Conservation (phyloP, 2,888 invertebrate species). For the Lasioglossum leucozonium region DNA sequence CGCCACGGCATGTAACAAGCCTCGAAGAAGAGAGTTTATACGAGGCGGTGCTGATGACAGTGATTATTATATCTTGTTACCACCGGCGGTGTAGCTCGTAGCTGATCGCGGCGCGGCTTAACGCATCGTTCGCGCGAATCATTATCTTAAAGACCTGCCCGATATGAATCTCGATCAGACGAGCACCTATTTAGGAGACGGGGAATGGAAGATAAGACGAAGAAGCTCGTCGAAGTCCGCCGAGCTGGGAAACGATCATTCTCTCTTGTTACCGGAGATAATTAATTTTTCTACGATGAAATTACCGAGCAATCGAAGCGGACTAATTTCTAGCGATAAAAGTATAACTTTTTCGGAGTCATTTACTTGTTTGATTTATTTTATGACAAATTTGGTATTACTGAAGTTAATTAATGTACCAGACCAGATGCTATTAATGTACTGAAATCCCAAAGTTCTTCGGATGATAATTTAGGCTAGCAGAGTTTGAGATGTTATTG, state of each 20-base stretch:
- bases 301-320: background rate
- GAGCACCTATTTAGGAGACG: slow-evolving; percentile 57
- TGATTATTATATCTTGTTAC: slow-evolving; percentile 76
- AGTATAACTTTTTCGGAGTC: background rate
- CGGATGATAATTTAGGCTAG: background rate
- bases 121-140: slow-evolving; percentile 73
- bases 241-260: background rate
- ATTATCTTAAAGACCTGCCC: slow-evolving; percentile 70
- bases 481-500: background rate
- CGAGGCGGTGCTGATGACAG: slow-evolving; percentile 72
- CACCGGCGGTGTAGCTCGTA: slow-evolving; percentile 67
- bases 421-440: too few species aligned
- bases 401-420: too few species aligned
- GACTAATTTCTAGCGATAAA: background rate
- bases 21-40: slow-evolving; percentile 51
- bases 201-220: slow-evolving; percentile 38
- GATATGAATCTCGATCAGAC: slow-evolving; percentile 70
- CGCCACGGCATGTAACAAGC: slow-evolving; percentile 27
- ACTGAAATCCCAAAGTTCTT: background rate
- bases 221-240: background rate
- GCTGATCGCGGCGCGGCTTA: slow-evolving; percentile 64
- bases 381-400: background rate
- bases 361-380: too few species aligned
- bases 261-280: too few species aligned
- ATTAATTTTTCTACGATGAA: background rate